Conservation (phyloP, 2,888 invertebrate genomes). For the Pelosia muscerda region DNA sequence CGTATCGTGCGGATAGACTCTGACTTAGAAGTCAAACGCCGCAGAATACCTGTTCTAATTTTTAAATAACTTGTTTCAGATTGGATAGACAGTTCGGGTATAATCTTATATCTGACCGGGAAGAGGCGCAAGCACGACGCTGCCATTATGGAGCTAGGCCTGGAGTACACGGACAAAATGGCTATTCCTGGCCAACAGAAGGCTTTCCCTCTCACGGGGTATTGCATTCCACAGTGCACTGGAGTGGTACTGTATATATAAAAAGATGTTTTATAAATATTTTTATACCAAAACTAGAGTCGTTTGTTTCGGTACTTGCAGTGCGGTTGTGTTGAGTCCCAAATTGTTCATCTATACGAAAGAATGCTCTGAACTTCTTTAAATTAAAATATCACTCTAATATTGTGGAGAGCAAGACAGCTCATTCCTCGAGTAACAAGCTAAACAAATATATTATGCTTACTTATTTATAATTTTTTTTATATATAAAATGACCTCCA, state of each 20-base stretch:
- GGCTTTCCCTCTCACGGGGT: conserved; percentile 93
- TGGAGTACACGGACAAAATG: conserved; percentile 99
- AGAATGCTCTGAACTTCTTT: neutral
- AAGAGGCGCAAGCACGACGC: conserved; percentile 94
- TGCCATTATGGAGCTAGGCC: conserved; percentile 97
- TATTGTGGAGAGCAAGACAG: too few relatives aligned
- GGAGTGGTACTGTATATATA: conserved; percentile 88
- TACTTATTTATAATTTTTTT: too few relatives aligned
- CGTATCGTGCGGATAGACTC: too few relatives aligned
- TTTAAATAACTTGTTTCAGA: conserved; percentile 81
- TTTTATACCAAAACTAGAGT: neutral
- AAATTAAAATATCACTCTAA: neutral
- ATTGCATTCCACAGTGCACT: conserved; percentile 97
- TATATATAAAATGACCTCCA: neutral
- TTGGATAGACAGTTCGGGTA: conserved; percentile 95
- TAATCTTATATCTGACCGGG: conserved; percentile 93
- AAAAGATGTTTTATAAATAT: neutral
- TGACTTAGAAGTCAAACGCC: too few relatives aligned
- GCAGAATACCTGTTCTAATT: neutral
- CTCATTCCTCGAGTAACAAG: too few relatives aligned
- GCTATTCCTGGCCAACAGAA: conserved; percentile 96
- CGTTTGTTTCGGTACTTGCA: too few relatives aligned
- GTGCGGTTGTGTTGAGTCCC: too few relatives aligned
- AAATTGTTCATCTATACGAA: too few relatives aligned
- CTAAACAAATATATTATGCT: too few relatives aligned